Conservation (phyloP, 2,113 vertebrate species). For the Pterophyllum scalare region DNA sequence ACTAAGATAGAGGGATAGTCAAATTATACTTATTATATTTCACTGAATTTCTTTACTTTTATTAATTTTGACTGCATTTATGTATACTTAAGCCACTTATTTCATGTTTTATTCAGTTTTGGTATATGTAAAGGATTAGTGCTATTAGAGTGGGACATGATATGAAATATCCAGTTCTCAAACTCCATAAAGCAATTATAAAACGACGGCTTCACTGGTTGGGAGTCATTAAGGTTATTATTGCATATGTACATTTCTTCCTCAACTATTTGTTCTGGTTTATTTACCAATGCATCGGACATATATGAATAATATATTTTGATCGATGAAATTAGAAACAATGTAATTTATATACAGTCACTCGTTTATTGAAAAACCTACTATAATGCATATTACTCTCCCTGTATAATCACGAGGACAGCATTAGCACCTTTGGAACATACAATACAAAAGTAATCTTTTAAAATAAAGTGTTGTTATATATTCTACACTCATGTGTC, state of each 20-base stretch:
- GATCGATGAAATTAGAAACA: conserved; percentile 65
- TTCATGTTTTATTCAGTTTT: neutral
- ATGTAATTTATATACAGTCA: conserved; percentile 72
- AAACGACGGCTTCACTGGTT: conserved; percentile 33
- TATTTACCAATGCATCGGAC: conserved; percentile 50
- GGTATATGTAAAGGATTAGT: neutral
- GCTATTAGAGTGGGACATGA: neutral
- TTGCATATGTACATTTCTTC: conserved; percentile 43
- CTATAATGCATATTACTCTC: conserved; percentile 72
- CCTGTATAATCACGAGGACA: conserved; percentile 73
- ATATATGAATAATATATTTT: conserved; percentile 74
- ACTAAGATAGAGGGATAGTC: neutral
- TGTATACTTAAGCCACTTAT: neutral
- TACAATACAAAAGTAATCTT: conserved; percentile 77
- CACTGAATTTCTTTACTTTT: neutral
- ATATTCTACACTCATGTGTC: conserved; percentile 51
- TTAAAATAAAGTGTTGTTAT: conserved; percentile 82
- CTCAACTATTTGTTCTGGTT: conserved; percentile 45
- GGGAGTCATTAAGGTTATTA: conserved; percentile 36
- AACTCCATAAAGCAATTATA: neutral
- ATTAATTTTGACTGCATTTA: neutral
- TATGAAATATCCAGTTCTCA: neutral
- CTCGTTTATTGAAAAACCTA: conserved; percentile 59
- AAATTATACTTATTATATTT: neutral
- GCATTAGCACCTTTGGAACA: conserved; percentile 76